Base-by-base conservation (phyloP, 2,888 invertebrate genomes). In the Cylloceria caligata region DNA sequence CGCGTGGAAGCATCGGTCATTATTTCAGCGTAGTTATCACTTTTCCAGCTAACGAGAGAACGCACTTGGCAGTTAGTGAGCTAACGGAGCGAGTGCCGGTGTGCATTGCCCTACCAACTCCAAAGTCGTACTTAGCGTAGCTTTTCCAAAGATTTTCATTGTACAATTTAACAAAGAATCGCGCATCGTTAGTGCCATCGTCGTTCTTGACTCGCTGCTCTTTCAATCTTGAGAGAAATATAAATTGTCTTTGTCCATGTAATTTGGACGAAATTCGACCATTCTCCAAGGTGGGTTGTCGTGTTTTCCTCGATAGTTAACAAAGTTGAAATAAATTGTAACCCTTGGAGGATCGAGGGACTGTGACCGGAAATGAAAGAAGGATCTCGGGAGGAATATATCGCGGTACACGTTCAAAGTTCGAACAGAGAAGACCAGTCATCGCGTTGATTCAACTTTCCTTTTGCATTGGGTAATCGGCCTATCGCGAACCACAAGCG, bases 1-100 rank as follows among this genome's bases (percentile, higher is more conserved):
- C 76, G 83, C 80, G 71, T 81, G 77, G 74, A 80, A 84, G 76
- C 82, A 85, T 77, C 84, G 81, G 84, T 83, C 83, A 88, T 88
- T 89, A 88, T 85, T 80, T 83, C 73, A 78, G 75, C 42, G 30
- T 82, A 71, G 78, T 74, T 69, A 67, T 76, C 74, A 89, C 24
- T 57, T 52, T 73, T 60, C 49, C 68, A 55, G 42, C 65, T 74
- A 78, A 82, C 78, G 81, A 82, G 74, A 74, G 47, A 57, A 81
- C 74, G 83, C 73, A 30, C 42, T 64, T 6, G 57, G 27, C 27
- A 55, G 85, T 77, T 5, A 57, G 75, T 52, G 55, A 60, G 76
- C n/a, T 83, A 81, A 81, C 72, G 77, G 83, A 80, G 65, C 60
- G 75, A 21, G 16, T 1, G 30, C 30, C 30, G 86, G 87, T 86